Evolutionary conservation across 2,113 vertebrate genomes (phyloP).

Genomic region (human): GRCh38 chr17:51818501-51819000

Average conservation of each 20-base stretch:
- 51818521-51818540: not conserved
- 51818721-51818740: not conserved
- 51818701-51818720: not conserved
- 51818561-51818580: not conserved
- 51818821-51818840: not conserved
- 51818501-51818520: not conserved
- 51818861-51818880: not conserved
- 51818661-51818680: not conserved
- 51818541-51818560: not conserved
- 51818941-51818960: not conserved
- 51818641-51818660: not conserved
- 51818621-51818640: not conserved
- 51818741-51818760: not conserved
- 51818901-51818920: not conserved
- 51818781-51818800: not conserved
- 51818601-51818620: not conserved
- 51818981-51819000: not conserved
- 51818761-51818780: not conserved
- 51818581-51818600: fast-evolving
- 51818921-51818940: not conserved
- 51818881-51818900: not conserved
- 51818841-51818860: not conserved
- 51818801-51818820: not conserved
- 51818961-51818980: not conserved
- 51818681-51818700: not conserved